Percentiles rank a stretch among this genome's conserved stretches.
These are phyloP conservation scores for Diploscapter pachys DNA, from an alignment of 1,140 invertebrate genomes.

Conservation along the genomic window DNA sequence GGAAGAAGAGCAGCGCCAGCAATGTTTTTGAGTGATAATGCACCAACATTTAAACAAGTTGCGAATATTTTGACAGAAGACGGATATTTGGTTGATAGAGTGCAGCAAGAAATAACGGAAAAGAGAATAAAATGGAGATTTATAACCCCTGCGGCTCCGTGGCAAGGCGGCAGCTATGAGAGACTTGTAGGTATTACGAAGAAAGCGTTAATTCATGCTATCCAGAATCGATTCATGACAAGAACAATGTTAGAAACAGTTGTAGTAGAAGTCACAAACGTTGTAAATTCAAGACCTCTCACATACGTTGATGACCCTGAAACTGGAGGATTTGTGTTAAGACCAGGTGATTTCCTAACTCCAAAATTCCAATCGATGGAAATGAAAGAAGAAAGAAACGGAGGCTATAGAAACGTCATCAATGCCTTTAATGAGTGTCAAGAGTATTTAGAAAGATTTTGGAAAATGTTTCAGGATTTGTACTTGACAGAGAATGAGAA, in stretches of 20 bases:
- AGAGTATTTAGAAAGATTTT: not conserved
- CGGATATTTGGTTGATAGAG: not conserved
- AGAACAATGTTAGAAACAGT: slow-evolving; percentile 42
- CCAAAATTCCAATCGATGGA: not conserved
- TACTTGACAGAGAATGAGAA: not conserved
- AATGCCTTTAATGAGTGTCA: not conserved
- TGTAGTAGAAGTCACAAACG: slow-evolving; percentile 37
- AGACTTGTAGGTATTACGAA: slow-evolving; percentile 56
- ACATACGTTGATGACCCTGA: slow-evolving; percentile 14
- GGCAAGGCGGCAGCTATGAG: slow-evolving; percentile 61
- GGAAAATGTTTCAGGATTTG: not conserved
- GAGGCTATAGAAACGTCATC: not conserved
- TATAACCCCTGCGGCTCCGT: slow-evolving; percentile 57
- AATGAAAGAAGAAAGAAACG: not conserved
- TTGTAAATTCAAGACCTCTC: slow-evolving; percentile 39
- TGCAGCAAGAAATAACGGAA: slow-evolving; percentile 12
- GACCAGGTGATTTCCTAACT: slow-evolving; percentile 17
- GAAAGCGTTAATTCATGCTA: slow-evolving; percentile 52
- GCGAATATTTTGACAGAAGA: not conserved
- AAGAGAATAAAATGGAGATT: slow-evolving; percentile 54
- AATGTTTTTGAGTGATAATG: slow-evolving; percentile 35
- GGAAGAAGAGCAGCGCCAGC: slow-evolving; percentile 20
- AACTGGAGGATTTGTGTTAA: not conserved
- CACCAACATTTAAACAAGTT: slow-evolving; percentile 13
- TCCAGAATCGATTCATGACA: slow-evolving; percentile 31